Base-by-base conservation (phyloP, 2,888 invertebrate genomes). In the Oxytorus armatus region DNA sequence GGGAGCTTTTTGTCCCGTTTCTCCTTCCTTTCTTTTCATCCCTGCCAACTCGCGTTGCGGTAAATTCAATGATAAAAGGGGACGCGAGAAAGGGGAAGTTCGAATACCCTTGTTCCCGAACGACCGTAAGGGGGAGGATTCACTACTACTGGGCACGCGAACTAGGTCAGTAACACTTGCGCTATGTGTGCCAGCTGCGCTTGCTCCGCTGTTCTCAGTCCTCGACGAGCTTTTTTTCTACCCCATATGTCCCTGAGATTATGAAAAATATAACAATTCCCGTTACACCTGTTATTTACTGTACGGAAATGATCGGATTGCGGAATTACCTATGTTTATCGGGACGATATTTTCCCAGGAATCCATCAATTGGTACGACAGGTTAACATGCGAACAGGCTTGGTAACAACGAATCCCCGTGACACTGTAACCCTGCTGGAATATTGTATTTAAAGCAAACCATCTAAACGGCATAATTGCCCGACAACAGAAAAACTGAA, bases 81-180 rank as follows among this genome's bases (percentile, higher is more conserved):
- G 68, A 7, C 51, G 69, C 66, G 76, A 69, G 70, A 57, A 68
- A 69, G 82, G 79, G 77, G 83, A 83, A 83, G 81, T 83, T 83
- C 74, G 83, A 82, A 85, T 81, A 83, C 83, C 79, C 72, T 68
- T 74, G 77, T 81, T 69, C 69, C 69, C 55, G 44, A 39, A 29
- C 44, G 47, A 14, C 74, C 72, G 69, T 73, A 73, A n/a, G 75
- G 74, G 68, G 36, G 47, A 21, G 57, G 4, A 36, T 72, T 74
- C 79, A 59, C 79, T 69, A 78, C 76, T 33, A 61, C 78, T 63
- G 72, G n/a, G 70, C 78, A 79, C 84, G 79, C 83, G 82, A 88
- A 87, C 84, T 87, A 85, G 87, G 87, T 86, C 87, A 86, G 87
- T 88, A 85, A 86, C 85, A 84, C 85, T 86, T 61, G 81, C 82